Evolutionary conservation across 2,113 vertebrate genomes (phyloP), one percentile per base, ranked within the genome.

Genomic region (Microcebus griseorufus): DNA sequence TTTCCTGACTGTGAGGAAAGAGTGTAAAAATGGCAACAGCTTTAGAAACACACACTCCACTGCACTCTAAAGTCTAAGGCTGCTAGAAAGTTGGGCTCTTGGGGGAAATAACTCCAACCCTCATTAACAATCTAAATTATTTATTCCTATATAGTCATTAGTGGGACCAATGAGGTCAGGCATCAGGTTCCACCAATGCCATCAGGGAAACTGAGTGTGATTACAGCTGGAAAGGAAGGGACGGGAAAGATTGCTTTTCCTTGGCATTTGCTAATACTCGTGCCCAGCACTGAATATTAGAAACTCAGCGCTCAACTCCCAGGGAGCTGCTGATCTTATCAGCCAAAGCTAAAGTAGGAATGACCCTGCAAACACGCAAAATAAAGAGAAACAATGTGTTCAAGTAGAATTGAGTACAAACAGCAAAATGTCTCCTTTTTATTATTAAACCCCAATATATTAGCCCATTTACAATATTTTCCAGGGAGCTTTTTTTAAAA

Each of bases 71-170:
- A 62, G n/a, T 39, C 81, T 17, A 64, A 69, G 23, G 72, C 62
- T 73, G 48, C 53, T 34, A 48, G 72, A n/a, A 84, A 88, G 53
- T 18, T 72, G 58, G 76, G n/a, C 23, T 92, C n/a, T 13, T 2
- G n/a, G 86, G 82, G 76, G 34, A 86, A 89, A 92, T 83, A 75
- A 23, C 53, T 85, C 79, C 79, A 82, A 80, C 34, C 79, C 34
- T 96, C 87, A 80, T 83, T 92, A 90, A 48, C 51, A 93, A 60
- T n/a, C 58, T 72, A 88, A 86, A 89, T 79, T 78, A 65, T 93
- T 97, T 96, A 94, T 95, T 94, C 55, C 82, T 75, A 34, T 67
- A 67, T 0, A 69, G 82, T 75, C 45, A 82, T 78, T 88, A 91
- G 86, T 37, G 86, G 78, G 67, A 78, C 72, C 93, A 51, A 18